A percentile compares a stretch with the other conserved stretches of the same genome.
These are phyloP conservation scores for Molossus alvarezi DNA, from an alignment of 2,797 vertebrate genomes.

Conservation along the genomic window DNA sequence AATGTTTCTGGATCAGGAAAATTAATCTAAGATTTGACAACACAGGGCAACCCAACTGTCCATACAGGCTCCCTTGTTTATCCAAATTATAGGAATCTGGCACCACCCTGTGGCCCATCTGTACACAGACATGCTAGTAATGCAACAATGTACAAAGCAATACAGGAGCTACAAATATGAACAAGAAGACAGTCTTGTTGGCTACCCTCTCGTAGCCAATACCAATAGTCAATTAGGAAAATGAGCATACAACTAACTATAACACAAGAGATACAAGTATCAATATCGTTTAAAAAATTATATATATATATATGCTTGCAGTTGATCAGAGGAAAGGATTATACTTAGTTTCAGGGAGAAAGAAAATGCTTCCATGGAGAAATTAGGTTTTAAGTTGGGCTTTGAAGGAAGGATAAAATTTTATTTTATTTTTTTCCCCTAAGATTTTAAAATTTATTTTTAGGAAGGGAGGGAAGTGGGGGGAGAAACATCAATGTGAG, in stretches of 20 bases:
- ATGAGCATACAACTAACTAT: not conserved
- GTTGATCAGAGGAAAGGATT: slow-evolving; percentile 15
- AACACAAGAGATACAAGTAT: not conserved
- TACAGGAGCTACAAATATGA: slow-evolving; percentile 6
- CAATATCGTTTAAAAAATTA: not conserved
- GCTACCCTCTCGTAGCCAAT: not conserved
- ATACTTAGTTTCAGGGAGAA: slow-evolving; percentile 33
- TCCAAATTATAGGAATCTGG: slow-evolving; percentile 55
- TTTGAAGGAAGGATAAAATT: slow-evolving; percentile 19
- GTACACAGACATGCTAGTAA: not conserved
- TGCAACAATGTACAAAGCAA: not conserved
- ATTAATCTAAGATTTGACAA: slow-evolving; percentile 29
- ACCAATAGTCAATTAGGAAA: slow-evolving; percentile 23
- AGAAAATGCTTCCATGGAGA: not conserved
- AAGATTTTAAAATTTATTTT: not conserved
- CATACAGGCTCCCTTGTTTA: not conserved
- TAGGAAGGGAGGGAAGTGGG: not conserved
- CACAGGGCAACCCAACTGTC: not conserved
- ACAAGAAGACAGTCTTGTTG: not conserved
- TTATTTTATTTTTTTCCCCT: not conserved
- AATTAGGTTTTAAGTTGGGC: slow-evolving; percentile 30
- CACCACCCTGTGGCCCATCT: slow-evolving; percentile 74
- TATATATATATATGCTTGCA: not conserved
- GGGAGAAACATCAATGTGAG: too few relatives aligned
- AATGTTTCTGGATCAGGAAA: slow-evolving; percentile 16